Evolutionary conservation across 2,113 vertebrate species (phyloP).

Genomic region (Aplodontia rufa): DNA sequence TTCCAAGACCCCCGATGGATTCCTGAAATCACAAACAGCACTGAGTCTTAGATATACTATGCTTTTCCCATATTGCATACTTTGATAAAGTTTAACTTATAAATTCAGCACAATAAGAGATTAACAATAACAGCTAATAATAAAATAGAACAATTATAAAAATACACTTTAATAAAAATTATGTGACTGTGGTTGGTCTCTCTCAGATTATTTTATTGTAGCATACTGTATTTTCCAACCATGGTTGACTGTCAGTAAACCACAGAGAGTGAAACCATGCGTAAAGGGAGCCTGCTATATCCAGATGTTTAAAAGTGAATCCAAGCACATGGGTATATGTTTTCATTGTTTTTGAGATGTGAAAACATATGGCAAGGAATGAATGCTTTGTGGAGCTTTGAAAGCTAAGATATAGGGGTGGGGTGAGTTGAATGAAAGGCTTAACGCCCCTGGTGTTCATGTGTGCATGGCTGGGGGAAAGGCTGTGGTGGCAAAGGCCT

Average conservation of each 20-base stretch:
- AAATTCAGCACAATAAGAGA: neutral
- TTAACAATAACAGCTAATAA: neutral
- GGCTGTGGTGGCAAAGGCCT: neutral
- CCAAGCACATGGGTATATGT: neutral
- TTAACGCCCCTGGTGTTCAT: fast-evolving
- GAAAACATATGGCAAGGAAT: neutral
- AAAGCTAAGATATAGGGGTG: neutral
- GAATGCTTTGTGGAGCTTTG: neutral
- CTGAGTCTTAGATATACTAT: neutral
- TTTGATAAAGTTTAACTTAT: neutral
- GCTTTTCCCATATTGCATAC: neutral
- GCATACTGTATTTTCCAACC: neutral
- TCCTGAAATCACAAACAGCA: neutral
- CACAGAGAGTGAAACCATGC: neutral
- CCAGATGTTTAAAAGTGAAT: neutral
- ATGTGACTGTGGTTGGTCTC: neutral
- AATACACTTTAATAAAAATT: neutral
- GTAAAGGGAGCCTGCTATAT: neutral
- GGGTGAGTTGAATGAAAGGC: neutral
- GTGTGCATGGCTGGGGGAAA: fast-evolving
- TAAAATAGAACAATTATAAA: neutral
- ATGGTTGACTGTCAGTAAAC: neutral
- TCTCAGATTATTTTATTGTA: neutral
- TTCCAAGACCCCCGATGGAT: neutral
- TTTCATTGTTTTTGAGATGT: neutral